Evolutionary conservation across 2,888 invertebrate species (phyloP).

Genomic region (Phragmatobia fuliginosa): DNA sequence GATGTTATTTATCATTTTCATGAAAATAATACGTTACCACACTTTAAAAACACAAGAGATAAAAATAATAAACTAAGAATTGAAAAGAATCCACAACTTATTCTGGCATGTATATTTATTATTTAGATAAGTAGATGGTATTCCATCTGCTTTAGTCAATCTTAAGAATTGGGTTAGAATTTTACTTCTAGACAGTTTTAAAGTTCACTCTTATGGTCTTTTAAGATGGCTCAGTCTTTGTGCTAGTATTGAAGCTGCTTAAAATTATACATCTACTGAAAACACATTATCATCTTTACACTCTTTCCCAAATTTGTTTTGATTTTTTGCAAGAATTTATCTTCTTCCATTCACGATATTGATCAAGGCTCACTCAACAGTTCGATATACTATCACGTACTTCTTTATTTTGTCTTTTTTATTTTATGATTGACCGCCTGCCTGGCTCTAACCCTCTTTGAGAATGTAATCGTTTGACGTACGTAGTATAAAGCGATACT

Average conservation of each 20-base stretch:
- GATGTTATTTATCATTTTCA: not conserved
- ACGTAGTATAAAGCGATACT: no score
- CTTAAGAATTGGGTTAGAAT: not conserved
- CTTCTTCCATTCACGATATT: no score
- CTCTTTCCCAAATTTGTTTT: not conserved
- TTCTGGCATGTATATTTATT: not conserved
- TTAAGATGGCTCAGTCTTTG: not conserved
- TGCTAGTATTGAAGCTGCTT: not conserved
- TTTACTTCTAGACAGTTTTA: not conserved
- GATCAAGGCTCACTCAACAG: no score
- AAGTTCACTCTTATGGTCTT: not conserved
- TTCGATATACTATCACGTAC: no score
- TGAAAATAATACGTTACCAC: not conserved
- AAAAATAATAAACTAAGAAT: not conserved
- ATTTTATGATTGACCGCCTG: no score
- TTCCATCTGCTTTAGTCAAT: not conserved
- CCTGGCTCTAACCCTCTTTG: no score
- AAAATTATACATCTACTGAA: not conserved
- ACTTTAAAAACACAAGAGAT: not conserved
- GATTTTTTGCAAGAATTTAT: not conserved
- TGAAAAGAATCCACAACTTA: not conserved
- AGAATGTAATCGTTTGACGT: no score
- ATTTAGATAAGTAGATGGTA: not conserved
- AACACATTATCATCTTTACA: not conserved
- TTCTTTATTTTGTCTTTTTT: no score